Evolutionary conservation across 2,113 vertebrate genomes (phyloP).

Genomic region (Pseudonaja textilis): DNA sequence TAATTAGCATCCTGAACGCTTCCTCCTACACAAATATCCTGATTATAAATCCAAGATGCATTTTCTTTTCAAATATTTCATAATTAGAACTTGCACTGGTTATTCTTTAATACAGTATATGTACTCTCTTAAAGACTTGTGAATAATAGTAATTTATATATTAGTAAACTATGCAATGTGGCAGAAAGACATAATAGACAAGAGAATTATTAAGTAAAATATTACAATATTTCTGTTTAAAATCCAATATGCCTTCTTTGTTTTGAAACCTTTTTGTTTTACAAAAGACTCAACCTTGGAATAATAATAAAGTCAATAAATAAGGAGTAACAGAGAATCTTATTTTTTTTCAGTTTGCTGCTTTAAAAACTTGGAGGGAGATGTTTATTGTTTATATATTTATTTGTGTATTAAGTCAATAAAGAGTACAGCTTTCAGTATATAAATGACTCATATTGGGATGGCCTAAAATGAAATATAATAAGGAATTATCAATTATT

Average conservation of each 20-base stretch:
- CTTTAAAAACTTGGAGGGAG: not conserved
- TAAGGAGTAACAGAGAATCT: not conserved
- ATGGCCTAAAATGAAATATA: not conserved
- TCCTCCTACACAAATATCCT: fast-evolving
- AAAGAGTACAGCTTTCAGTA: not conserved
- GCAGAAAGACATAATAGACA: not conserved
- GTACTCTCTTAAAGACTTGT: not conserved
- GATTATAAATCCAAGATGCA: not conserved
- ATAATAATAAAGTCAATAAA: not conserved
- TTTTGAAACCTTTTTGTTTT: not conserved
- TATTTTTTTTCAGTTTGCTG: not conserved
- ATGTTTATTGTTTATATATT: not conserved
- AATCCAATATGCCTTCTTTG: fast-evolving
- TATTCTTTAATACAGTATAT: not conserved
- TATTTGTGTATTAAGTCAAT: not conserved
- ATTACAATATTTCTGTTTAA: not conserved
- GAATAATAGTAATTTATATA: not conserved
- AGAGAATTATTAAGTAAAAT: not conserved
- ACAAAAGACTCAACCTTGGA: not conserved
- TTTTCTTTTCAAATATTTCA: not conserved
- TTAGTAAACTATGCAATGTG: not conserved
- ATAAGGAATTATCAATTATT: not conserved
- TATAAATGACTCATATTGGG: not conserved
- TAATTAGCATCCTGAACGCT: not conserved
- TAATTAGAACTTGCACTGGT: not conserved